Base-by-base conservation (phyloP, 2,888 invertebrate species). In the Drosophila pegasa region DNA sequence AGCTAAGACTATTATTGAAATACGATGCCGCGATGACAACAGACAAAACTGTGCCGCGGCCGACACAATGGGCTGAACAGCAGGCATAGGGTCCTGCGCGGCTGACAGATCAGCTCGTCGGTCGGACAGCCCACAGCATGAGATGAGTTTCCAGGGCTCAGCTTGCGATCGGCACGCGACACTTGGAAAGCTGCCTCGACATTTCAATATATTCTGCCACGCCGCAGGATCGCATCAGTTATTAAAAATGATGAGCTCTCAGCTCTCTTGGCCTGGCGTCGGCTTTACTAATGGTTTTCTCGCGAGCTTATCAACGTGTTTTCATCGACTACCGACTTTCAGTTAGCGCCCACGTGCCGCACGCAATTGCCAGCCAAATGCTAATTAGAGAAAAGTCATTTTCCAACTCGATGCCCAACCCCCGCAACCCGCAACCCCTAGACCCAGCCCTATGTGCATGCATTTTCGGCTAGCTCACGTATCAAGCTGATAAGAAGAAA, bases 121-220 rank as follows among this genome's bases (percentile, higher is more conserved):
- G 61, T 27, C 52, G 43, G 65, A 48, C 64, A 54, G 69, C 80
- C 75, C 84, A 80, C 83, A 84, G 88, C 83, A 70, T 84, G 87
- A 50, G 48, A 75, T 78, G 75, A 74, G 67, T 80, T 66, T 68
- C 38, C 55, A 63, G 16, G 56, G 16, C 88, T 40, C 82, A 86
- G 88, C 87, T 83, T 88, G 83, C 65, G 83, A 84, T 84, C 84
- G 70, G 80, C 82, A 88, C 82, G 82, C 83, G 83, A 88, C 83
- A 66, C 50, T 41, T 37, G 14, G 47, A 65, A 82, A 78, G 80
- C 67, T 69, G 86, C 40, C 31, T 55, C 35, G 20, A 35, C 35
- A 48, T 76, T 83, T 64, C 78, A 80, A 78, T 59, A 76, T 74
- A 71, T 55, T 70, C 69, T 48, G 56, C 64, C 35, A 29, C 88